Evolutionary conservation across 2,888 invertebrate genomes (phyloP), one percentile per base, ranked within the genome.

Genomic region (Pristionchus mayeri): DNA sequence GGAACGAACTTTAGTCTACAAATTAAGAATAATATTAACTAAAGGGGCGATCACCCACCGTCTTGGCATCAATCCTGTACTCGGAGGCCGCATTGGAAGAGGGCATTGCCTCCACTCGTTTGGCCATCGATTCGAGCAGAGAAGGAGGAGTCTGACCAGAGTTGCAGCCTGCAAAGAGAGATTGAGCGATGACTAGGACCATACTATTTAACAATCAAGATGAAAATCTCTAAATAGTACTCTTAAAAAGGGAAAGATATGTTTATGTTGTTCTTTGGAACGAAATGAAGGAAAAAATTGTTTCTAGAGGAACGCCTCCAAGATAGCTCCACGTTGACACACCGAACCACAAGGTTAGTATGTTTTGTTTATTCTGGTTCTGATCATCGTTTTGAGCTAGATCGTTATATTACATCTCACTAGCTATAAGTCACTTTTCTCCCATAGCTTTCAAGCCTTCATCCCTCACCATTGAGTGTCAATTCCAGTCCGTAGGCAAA

Each of bases 401-500:
- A n/a, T n/a, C n/a, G n/a, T n/a, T n/a, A n/a, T n/a, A n/a, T n/a
- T n/a, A n/a, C n/a, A n/a, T n/a, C n/a, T n/a, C n/a, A n/a, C n/a
- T n/a, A n/a, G n/a, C 13, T 44, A 80, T 54, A 21, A 76, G 48
- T 44, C 30, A 4, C 11, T 75, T 34, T 18, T 21, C 7, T n/a
- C n/a, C n/a, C n/a, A n/a, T n/a, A n/a, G n/a, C n/a, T n/a, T n/a
- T n/a, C n/a, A n/a, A n/a, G n/a, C n/a, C n/a, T n/a, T n/a, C n/a
- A 57, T 48, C 27, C 21, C 84, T 34, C 52, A 87, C 87, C 87
- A 76, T 87, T 87, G 27, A 92, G 85, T 24, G 90, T 86, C 75
- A 91, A 50, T 11, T 89, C 87, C 34, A 92, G 82, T 30, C 91
- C 92, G 79, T 85, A 84, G 11, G 86, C 85, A 63, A 92, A 88